Base-by-base conservation (phyloP, 2,113 vertebrate genomes). In the Irena cyanogastra region DNA sequence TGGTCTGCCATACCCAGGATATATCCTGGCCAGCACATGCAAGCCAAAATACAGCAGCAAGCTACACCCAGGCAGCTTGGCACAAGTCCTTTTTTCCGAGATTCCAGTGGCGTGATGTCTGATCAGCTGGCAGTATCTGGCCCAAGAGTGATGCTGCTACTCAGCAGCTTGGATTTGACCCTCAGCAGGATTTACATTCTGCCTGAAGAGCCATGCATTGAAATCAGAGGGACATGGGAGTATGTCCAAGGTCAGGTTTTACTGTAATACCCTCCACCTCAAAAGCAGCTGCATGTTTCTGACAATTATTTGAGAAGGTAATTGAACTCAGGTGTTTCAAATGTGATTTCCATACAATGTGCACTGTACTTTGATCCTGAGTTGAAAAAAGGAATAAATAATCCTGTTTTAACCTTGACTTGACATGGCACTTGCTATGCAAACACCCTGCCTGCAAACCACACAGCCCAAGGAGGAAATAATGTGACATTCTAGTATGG, bases 261-360 rank as follows among this genome's bases (percentile, higher is more conserved):
- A 69, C 75, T 85, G 74, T 70, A 89, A 94, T 93, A 89, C 31
- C 53, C 69, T 93, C 24, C 39, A 87, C 74, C 89, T 92, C 60
- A 65, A 91, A 87, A 95, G 70, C 61, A 89, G 76, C 45, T 49
- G 81, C 65, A 76, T 57, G 45, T 28, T 87, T 77, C 78, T 89
- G 66, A 87, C 83, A 65, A 94, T 95, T 85, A 72, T 79, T 95
- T 89, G 74, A 87, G 84, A 47, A 87, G 74, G 65, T 93, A 95
- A 96, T 87, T 86, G 79, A 91, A 94, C 82, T 92, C 93, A 70
- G 88, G 60, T 95, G 83, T 90, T 96, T 94, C 90, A 80, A 93
- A 86, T 90, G 90, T 52, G 56, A 83, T 96, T 90, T 96, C 68
- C 95, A 87, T 94, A 93, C 82, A 90, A 45, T 77, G 56, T 44